Conservation (phyloP, 2,888 invertebrate genomes). For the Drosophila putrida region DNA sequence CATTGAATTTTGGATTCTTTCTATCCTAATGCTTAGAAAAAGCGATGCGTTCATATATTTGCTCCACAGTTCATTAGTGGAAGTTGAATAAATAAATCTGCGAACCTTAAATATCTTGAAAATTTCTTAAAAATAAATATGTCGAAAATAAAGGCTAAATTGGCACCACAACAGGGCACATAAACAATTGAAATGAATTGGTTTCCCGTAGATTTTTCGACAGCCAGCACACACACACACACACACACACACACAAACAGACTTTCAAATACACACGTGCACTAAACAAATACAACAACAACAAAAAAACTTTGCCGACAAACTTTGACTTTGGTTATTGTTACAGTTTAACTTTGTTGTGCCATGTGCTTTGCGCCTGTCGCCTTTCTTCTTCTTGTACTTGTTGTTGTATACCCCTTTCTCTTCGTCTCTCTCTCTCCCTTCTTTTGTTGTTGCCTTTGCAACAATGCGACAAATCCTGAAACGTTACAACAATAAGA, state of each 20-base stretch:
- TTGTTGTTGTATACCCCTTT: slow-evolving; percentile 10
- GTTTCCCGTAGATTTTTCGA: slow-evolving; percentile 67
- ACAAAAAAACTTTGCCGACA: slow-evolving; percentile 74
- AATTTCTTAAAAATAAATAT: no score
- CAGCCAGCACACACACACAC: slow-evolving; percentile 40
- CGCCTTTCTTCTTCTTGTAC: slow-evolving; percentile 26
- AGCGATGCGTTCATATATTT: no score
- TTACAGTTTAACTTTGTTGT: slow-evolving; percentile 78
- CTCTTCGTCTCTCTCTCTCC: background rate
- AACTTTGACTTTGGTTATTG: slow-evolving; percentile 82
- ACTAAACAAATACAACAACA: slow-evolving; percentile 31
- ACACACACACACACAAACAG: slow-evolving; percentile 16
- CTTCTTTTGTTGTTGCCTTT: background rate
- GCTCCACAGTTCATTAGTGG: no score
- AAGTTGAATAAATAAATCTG: no score
- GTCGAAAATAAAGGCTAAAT: no score
- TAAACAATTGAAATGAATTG: slow-evolving; percentile 79
- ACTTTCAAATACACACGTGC: slow-evolving; percentile 19
- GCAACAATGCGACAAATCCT: slow-evolving; percentile 38
- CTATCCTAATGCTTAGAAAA: no score
- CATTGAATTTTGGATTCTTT: no score
- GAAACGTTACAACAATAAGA: slow-evolving; percentile 21
- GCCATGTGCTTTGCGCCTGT: slow-evolving; percentile 54
- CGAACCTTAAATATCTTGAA: no score
- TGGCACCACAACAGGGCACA: slow-evolving; percentile 21